Conservation (phyloP, 2,888 invertebrate genomes). For the Syritta pipiens region DNA sequence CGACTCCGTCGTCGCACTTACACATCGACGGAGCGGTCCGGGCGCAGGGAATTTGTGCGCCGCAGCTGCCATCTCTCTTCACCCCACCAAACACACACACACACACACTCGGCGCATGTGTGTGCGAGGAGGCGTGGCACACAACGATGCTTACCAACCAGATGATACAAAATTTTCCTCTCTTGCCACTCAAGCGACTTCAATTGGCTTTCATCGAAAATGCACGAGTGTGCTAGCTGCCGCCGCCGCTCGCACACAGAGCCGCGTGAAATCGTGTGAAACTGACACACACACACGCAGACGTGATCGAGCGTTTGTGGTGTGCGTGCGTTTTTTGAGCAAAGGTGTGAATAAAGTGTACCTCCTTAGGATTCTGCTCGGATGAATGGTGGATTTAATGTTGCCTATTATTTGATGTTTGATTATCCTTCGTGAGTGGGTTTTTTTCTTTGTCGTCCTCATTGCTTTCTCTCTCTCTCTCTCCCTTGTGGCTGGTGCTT, state of each 20-base stretch:
- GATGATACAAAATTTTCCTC: constrained; percentile 68
- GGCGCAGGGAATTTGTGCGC: background rate
- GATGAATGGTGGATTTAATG: constrained; percentile 69
- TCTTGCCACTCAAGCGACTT: constrained; percentile 67
- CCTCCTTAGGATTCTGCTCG: constrained; percentile 66
- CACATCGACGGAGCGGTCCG: background rate
- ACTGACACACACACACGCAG: constrained; percentile 13
- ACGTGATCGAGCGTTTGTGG: background rate
- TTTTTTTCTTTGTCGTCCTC: constrained; percentile 30
- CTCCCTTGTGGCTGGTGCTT: background rate
- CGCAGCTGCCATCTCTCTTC: background rate
- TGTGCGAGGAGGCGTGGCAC: constrained; percentile 61
- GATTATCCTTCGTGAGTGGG: constrained; percentile 64
- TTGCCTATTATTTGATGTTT: constrained; percentile 69
- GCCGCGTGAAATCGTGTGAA: constrained; percentile 34
- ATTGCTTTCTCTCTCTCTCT: constrained; percentile 18
- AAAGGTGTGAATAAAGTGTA: constrained; percentile 69
- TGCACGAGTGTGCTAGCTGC: constrained; percentile 43
- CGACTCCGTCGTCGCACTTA: background rate
- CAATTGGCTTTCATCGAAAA: constrained; percentile 69
- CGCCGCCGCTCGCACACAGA: constrained; percentile 43
- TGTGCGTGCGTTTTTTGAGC: constrained; percentile 41
- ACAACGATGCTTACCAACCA: constrained; percentile 70
- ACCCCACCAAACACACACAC: background rate
- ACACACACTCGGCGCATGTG: background rate